These are phyloP conservation scores for Drosophila yooni DNA, from an alignment of 2,888 invertebrate species.

Conservation along the genomic window DNA sequence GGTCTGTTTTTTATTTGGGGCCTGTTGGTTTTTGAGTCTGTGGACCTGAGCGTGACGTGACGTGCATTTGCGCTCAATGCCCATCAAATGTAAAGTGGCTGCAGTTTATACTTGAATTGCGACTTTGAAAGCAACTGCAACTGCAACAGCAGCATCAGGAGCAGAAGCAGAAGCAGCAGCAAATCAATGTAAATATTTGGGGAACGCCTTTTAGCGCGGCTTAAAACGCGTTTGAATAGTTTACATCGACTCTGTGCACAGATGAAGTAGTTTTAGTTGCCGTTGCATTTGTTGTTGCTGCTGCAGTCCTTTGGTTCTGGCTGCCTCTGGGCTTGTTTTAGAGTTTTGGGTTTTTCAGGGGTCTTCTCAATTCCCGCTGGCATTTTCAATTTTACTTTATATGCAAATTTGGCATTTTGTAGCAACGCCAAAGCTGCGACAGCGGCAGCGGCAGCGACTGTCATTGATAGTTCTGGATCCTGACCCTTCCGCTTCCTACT, in stretches of 20 bases:
- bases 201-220: constrained; percentile 47
- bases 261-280: constrained; percentile 45
- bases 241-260: constrained; percentile 24
- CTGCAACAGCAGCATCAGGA: background rate
- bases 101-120: constrained; percentile 75
- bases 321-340: constrained; percentile 43
- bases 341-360: constrained; percentile 51
- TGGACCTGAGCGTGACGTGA: constrained; percentile 70
- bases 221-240: constrained; percentile 44
- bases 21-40: constrained; percentile 70
- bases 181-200: constrained; percentile 80
- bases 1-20: constrained; percentile 70
- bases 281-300: constrained; percentile 31
- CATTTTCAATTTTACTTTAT: constrained; percentile 82
- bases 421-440: constrained; percentile 49
- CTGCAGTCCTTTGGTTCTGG: constrained; percentile 37
- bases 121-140: constrained; percentile 29
- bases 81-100: constrained; percentile 77
- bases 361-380: constrained; percentile 57
- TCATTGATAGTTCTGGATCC: constrained; percentile 64
- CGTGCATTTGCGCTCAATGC: constrained; percentile 71
- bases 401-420: constrained; percentile 78
- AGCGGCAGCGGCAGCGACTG: constrained; percentile 38
- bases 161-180: constrained; percentile 3
- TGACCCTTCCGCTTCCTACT: constrained; percentile 23